phyloP scores from a whole-genome alignment of 2,797 vertebrate genomes.

The Toxotes lorentzi region DNA sequence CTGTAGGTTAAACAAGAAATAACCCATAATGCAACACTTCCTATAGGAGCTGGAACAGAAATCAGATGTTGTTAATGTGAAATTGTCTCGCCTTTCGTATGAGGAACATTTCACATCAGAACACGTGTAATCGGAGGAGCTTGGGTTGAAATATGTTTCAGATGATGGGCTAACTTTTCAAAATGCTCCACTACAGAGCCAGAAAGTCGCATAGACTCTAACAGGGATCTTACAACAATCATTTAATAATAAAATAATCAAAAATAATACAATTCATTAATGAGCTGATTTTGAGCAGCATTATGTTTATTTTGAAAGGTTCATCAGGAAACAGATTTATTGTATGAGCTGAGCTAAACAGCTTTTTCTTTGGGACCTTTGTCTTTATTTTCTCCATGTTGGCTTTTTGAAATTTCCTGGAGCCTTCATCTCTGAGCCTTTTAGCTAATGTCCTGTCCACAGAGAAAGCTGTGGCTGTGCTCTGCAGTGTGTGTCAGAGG shows the following conservation, averaged over 20 bases:
- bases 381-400: not conserved
- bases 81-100: too few species aligned
- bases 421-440: slow-evolving; percentile 39
- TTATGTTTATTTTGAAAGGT: not conserved
- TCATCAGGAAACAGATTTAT: not conserved
- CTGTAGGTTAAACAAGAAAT: too few species aligned
- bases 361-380: not conserved
- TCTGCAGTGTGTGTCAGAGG: slow-evolving; percentile 58
- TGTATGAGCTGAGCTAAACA: not conserved
- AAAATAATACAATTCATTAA: not conserved
- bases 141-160: too few species aligned
- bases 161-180: too few species aligned
- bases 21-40: too few species aligned
- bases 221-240: not conserved
- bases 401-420: slow-evolving; percentile 19
- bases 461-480: slow-evolving; percentile 37
- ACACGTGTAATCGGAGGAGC: too few species aligned
- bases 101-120: too few species aligned
- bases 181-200: too few species aligned
- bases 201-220: not conserved
- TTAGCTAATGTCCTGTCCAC: slow-evolving; percentile 45
- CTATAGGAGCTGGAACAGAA: too few species aligned
- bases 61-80: too few species aligned
- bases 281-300: not conserved
- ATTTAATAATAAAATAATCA: not conserved